Percentiles rank a stretch among this genome's conserved stretches.
Evolutionary conservation across 2,888 invertebrate genomes (phyloP).

Genomic region (Mechanitis mazaeus): DNA sequence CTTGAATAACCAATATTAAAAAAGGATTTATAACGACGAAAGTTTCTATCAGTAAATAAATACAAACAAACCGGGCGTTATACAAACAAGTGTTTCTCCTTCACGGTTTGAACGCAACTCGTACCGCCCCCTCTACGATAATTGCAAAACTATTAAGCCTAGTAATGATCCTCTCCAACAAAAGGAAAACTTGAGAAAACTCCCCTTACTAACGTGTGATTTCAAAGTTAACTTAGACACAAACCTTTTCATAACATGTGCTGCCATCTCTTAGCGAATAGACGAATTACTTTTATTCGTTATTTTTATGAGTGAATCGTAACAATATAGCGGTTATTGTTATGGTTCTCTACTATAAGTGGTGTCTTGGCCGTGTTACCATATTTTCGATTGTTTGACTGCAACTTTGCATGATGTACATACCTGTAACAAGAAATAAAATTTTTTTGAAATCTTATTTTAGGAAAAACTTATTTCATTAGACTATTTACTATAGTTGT

Average conservation of each 20-base stretch:
- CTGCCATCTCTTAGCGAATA: slow-evolving; percentile 65
- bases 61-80: neutral
- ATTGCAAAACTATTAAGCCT: slow-evolving; percentile 57
- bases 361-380: slow-evolving; percentile 20
- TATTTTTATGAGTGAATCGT: slow-evolving; percentile 27
- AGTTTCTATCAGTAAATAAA: neutral
- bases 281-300: slow-evolving; percentile 33
- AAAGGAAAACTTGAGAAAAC: slow-evolving; percentile 65
- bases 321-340: slow-evolving; percentile 23
- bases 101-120: slow-evolving; percentile 23
- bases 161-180: slow-evolving; percentile 50
- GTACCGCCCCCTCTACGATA: slow-evolving; percentile 64
- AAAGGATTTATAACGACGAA: too few species aligned
- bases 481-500: too few species aligned
- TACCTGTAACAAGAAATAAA: slow-evolving; percentile 49
- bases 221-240: slow-evolving; percentile 26
- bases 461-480: too few species aligned
- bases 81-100: neutral
- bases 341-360: slow-evolving; percentile 14
- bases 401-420: slow-evolving; percentile 3
- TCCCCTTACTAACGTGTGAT: slow-evolving; percentile 46
- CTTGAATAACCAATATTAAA: too few species aligned
- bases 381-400: slow-evolving; percentile 10
- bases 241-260: slow-evolving; percentile 36
- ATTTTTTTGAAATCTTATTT: neutral